phyloP scores from a whole-genome alignment of 2,888 invertebrate genomes.

The Diaprepes abbreviatus region DNA sequence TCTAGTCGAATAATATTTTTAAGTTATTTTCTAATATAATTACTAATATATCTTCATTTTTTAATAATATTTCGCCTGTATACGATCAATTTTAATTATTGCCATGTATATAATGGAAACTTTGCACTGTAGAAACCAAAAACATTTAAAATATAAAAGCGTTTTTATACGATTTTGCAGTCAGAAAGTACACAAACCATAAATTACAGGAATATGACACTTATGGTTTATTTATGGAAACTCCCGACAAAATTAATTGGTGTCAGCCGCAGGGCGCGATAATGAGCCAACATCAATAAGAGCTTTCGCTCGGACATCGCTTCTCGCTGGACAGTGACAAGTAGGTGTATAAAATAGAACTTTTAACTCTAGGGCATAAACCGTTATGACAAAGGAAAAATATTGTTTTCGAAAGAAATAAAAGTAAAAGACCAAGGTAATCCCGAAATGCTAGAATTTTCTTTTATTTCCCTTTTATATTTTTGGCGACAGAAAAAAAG shows the following conservation, averaged over 20 bases:
- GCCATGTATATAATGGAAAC: too few relatives aligned
- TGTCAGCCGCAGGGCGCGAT: conserved; percentile 48
- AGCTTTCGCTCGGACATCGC: conserved; percentile 45
- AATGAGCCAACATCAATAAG: conserved; percentile 49
- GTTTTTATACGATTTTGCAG: conserved; percentile 32
- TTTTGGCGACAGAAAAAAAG: too few relatives aligned
- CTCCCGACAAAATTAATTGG: conserved; percentile 47
- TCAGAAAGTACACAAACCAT: conserved; percentile 41
- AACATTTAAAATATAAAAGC: conserved; percentile 38
- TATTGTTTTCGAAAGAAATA: neutral
- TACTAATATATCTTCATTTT: too few relatives aligned
- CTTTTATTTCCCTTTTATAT: too few relatives aligned
- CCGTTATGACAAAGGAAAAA: neutral
- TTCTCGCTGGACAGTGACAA: conserved; percentile 41
- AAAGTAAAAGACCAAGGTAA: too few relatives aligned
- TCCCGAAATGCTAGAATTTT: too few relatives aligned
- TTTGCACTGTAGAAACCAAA: too few relatives aligned
- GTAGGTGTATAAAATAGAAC: conserved; percentile 36
- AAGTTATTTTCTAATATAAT: too few relatives aligned
- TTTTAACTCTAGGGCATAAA: conserved; percentile 17
- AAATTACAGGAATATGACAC: conserved; percentile 49
- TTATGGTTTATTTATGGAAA: conserved; percentile 51
- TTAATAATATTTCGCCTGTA: too few relatives aligned
- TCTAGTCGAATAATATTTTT: too few relatives aligned
- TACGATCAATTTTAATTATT: too few relatives aligned